Evolutionary conservation across 1,140 invertebrate genomes (phyloP).

Genomic region (Proctacanthus coquilletti): DNA sequence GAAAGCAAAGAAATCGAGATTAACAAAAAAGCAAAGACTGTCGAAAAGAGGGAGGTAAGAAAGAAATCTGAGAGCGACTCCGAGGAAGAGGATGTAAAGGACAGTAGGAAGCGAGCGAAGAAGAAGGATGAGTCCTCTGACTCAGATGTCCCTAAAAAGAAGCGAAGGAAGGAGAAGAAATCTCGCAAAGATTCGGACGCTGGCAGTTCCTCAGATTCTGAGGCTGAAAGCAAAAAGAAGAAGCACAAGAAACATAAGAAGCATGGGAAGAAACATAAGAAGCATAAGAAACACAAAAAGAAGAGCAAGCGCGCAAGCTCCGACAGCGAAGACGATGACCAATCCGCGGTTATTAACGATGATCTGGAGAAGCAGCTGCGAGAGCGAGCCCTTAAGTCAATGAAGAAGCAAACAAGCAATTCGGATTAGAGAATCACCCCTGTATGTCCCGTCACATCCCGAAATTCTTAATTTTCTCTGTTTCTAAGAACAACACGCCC

Average conservation of each 20-base stretch:
- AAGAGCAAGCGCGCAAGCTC: slow-evolving; percentile 46
- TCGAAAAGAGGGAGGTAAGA: slow-evolving; percentile 7
- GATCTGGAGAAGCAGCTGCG: slow-evolving; percentile 73
- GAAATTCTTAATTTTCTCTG: too few species aligned
- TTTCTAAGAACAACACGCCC: too few species aligned
- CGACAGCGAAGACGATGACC: slow-evolving; percentile 40
- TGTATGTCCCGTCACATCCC: too few species aligned
- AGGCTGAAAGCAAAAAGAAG: slow-evolving; percentile 45
- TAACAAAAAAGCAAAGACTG: slow-evolving; percentile 21
- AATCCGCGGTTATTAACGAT: slow-evolving; percentile 50
- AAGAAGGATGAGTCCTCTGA: slow-evolving; percentile 23
- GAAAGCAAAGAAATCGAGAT: slow-evolving; percentile 36
- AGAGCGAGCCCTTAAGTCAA: slow-evolving; percentile 62
- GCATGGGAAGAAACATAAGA: slow-evolving; percentile 53
- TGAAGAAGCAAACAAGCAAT: slow-evolving; percentile 38
- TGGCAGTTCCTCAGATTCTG: slow-evolving; percentile 42
- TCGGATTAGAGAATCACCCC: too few species aligned
- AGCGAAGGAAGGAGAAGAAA: slow-evolving; percentile 34
- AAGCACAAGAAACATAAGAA: slow-evolving; percentile 51
- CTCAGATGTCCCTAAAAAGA: slow-evolving; percentile 30
- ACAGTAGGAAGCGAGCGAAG: slow-evolving; percentile 29
- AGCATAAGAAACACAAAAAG: slow-evolving; percentile 45
- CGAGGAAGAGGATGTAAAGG: slow-evolving; percentile 20
- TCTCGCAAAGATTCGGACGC: slow-evolving; percentile 39
- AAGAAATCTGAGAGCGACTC: slow-evolving; percentile 12